Evolutionary conservation across 1,140 invertebrate genomes (phyloP).

Genomic region (Tyrophagus putrescentiae): DNA sequence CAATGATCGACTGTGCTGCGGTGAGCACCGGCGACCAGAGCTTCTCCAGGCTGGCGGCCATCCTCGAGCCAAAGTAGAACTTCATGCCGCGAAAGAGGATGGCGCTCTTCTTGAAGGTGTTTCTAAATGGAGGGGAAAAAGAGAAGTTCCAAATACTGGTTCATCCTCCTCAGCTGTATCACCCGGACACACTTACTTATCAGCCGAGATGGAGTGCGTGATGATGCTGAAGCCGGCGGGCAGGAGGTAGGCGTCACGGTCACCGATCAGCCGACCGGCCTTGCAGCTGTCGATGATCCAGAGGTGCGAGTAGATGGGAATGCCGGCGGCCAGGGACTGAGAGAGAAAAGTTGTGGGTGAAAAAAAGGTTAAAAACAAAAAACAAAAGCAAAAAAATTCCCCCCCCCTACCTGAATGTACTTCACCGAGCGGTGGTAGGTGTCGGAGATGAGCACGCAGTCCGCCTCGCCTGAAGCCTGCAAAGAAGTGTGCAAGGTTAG

Average conservation of each 20-base stretch:
- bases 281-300: slow-evolving; percentile 33
- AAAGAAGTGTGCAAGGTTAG: slow-evolving; percentile 14
- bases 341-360: too few relatives aligned
- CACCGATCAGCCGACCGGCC: slow-evolving; percentile 26
- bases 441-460: slow-evolving; percentile 31
- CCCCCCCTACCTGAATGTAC: too few relatives aligned
- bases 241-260: slow-evolving; percentile 30
- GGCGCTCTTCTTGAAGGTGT: slow-evolving; percentile 23
- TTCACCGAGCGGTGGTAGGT: slow-evolving; percentile 34
- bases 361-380: too few relatives aligned
- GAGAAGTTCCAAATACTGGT: background rate
- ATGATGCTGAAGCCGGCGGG: slow-evolving; percentile 34
- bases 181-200: slow-evolving; percentile 12
- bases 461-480: slow-evolving; percentile 15
- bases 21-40: slow-evolving; percentile 32
- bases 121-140: slow-evolving; percentile 16
- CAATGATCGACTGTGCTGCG: slow-evolving; percentile 26
- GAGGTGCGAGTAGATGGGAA: slow-evolving; percentile 33
- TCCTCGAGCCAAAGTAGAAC: slow-evolving; percentile 28
- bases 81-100: slow-evolving; percentile 27
- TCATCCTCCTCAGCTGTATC: background rate
- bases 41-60: slow-evolving; percentile 28
- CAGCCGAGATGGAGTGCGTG: slow-evolving; percentile 27
- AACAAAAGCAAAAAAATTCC: too few relatives aligned
- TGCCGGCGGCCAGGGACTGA: slow-evolving; percentile 33